phyloP scores from a whole-genome alignment of 2,888 invertebrate genomes.

The Nephrotoma flavescens region DNA sequence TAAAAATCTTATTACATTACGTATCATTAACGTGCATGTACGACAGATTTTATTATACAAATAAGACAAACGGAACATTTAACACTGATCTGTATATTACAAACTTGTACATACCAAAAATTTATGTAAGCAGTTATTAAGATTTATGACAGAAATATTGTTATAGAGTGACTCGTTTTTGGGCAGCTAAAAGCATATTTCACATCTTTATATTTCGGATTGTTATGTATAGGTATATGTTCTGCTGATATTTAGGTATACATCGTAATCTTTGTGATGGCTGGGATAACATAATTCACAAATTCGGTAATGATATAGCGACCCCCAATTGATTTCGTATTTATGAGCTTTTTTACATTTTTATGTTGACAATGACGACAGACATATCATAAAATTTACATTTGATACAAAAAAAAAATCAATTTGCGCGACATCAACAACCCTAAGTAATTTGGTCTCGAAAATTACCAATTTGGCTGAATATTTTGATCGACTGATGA shows the following conservation, averaged over 20 bases:
- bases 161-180: neutral
- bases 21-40: neutral
- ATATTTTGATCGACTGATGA: neutral
- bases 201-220: neutral
- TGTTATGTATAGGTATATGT: neutral
- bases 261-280: neutral
- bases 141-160: neutral
- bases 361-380: neutral
- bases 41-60: neutral
- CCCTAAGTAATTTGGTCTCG: neutral
- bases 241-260: neutral
- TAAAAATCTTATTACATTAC: neutral
- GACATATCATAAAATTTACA: neutral
- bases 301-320: neutral
- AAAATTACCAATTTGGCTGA: neutral
- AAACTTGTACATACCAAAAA: neutral
- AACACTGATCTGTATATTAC: neutral
- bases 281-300: neutral
- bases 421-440: neutral
- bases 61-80: neutral
- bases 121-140: neutral
- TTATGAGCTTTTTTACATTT: neutral
- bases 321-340: neutral
- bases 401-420: neutral
- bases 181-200: neutral